phyloP scores from a whole-genome alignment of 1,140 invertebrate genomes.

The Drosophila nigrodunni region DNA sequence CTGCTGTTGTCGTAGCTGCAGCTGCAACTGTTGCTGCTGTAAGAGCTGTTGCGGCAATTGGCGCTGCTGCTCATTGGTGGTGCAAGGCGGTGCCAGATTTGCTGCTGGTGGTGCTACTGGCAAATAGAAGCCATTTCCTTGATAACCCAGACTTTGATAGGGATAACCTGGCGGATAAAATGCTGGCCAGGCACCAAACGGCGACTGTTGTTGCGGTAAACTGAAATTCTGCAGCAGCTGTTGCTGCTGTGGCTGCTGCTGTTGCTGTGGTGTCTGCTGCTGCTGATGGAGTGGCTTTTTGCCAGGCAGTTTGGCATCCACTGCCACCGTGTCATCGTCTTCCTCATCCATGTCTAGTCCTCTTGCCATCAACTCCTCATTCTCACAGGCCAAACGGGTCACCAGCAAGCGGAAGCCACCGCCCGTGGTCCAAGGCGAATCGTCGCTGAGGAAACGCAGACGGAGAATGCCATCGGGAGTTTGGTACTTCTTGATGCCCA shows the following conservation, averaged over 20 bases:
- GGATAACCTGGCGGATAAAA: slow-evolving; percentile 21
- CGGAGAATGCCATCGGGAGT: slow-evolving; percentile 85
- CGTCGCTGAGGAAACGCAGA: slow-evolving; percentile 81
- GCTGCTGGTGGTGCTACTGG: slow-evolving; percentile 10
- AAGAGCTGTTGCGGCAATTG: slow-evolving; percentile 11
- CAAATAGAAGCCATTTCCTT: slow-evolving; percentile 21
- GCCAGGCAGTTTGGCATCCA: slow-evolving; percentile 55
- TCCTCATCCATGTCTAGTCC: slow-evolving; percentile 50
- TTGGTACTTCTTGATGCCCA: slow-evolving; percentile 85
- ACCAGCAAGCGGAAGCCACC: slow-evolving; percentile 86
- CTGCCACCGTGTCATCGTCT: slow-evolving; percentile 62
- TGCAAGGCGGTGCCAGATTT: slow-evolving; percentile 15
- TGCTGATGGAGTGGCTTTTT: slow-evolving; percentile 54
- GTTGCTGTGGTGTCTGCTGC: slow-evolving; percentile 44
- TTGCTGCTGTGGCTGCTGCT: slow-evolving; percentile 29
- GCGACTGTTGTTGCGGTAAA: slow-evolving; percentile 23
- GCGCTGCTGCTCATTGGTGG: slow-evolving; percentile 20
- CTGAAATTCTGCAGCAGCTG: slow-evolving; percentile 41
- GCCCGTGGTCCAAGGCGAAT: slow-evolving; percentile 74
- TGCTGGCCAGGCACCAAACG: slow-evolving; percentile 15
- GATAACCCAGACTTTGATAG: slow-evolving; percentile 17
- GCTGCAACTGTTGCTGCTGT: slow-evolving; percentile 6
- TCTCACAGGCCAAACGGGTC: slow-evolving; percentile 84
- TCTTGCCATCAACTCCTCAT: slow-evolving; percentile 61
- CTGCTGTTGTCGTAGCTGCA: slow-evolving; percentile 28